phyloP scores from a whole-genome alignment of 2,888 invertebrate genomes.

The Girardia tigrina region DNA sequence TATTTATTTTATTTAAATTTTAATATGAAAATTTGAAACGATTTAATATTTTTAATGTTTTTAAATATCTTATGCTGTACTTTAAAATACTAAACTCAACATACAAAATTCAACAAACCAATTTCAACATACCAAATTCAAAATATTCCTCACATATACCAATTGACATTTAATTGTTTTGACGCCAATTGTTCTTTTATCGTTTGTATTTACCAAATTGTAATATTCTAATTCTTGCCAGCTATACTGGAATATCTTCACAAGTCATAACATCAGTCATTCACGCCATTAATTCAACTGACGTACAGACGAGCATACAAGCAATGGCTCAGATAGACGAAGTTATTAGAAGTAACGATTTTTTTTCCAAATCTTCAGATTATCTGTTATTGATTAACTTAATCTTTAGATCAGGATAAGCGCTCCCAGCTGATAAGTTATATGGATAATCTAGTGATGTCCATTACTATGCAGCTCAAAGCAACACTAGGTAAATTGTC shows the following conservation, averaged over 20 bases:
- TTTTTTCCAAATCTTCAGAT: not conserved
- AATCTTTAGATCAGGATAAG: conserved; percentile 6
- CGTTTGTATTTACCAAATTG: too few species aligned
- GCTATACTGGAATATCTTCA: not conserved
- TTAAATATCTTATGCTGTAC: too few species aligned
- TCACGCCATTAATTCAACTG: conserved; percentile 58
- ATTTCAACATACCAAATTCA: too few species aligned
- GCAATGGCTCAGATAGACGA: conserved; percentile 56
- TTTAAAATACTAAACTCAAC: too few species aligned
- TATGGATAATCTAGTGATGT: conserved; percentile 59
- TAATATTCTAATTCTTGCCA: too few species aligned
- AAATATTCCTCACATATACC: too few species aligned
- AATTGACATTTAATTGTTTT: too few species aligned
- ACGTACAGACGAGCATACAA: conserved; percentile 57
- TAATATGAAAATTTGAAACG: too few species aligned
- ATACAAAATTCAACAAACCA: too few species aligned
- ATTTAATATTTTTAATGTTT: too few species aligned
- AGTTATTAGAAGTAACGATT: conserved; percentile 29
- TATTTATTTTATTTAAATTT: too few species aligned
- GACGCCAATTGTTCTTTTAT: too few species aligned
- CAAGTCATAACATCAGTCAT: conserved; percentile 53
- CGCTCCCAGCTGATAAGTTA: conserved; percentile 52
- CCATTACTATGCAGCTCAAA: conserved; percentile 58
- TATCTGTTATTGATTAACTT: not conserved
- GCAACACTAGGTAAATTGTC: conserved; percentile 53